A percentile compares a stretch with the other conserved stretches of the same genome.
Conservation (phyloP, 2,797 vertebrate genomes). For the Sarcophilus harrisii region DNA sequence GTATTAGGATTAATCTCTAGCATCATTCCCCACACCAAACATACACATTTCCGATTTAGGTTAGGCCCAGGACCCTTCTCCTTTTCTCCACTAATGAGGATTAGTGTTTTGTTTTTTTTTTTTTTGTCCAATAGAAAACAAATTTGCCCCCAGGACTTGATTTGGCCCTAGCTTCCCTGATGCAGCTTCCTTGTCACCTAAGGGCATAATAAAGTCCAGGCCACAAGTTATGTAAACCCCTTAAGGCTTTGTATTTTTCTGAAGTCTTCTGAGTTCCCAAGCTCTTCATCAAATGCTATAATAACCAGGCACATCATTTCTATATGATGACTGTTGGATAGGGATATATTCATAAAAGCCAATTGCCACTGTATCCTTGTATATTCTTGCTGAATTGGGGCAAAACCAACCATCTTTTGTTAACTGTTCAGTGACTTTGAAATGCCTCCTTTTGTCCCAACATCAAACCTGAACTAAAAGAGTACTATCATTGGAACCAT, state of each 20-base stretch:
- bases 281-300: not conserved
- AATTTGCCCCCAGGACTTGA: not conserved
- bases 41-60: not conserved
- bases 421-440: not conserved
- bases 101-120: not conserved
- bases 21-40: not conserved
- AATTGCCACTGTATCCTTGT: not conserved
- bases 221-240: not conserved
- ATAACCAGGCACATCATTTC: not conserved
- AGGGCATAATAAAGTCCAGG: not conserved
- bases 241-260: not conserved
- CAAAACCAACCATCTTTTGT: not conserved
- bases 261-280: not conserved
- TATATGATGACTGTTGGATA: not conserved
- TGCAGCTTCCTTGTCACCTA: not conserved
- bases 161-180: not conserved
- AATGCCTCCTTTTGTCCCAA: not conserved
- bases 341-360: not conserved
- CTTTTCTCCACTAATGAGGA: not conserved
- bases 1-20: not conserved
- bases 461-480: not conserved
- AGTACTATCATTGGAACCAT: not conserved
- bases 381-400: not conserved
- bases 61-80: not conserved
- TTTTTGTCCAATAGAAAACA: not conserved